Conservation (phyloP, 30 jellyfish, hydroid and myxozoan genomes). For the Turritopsis dohrnii region DNA sequence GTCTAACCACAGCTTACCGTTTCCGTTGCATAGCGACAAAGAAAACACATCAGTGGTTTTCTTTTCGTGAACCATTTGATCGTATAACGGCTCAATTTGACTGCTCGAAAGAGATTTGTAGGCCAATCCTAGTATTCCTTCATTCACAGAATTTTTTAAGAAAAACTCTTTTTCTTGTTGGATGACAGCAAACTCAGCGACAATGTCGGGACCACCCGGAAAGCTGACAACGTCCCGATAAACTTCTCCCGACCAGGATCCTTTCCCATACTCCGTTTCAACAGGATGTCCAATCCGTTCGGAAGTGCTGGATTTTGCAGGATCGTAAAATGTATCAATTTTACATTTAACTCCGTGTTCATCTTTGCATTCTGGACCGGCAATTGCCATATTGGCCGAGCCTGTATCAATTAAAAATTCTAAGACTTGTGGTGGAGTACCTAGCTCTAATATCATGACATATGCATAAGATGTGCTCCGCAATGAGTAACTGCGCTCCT, state of each 20-base stretch:
- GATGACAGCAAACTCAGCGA: slow-evolving; percentile 93
- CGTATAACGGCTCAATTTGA: slow-evolving; percentile 87
- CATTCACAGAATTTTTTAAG: slow-evolving; percentile 83
- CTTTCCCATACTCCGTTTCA: slow-evolving; percentile 76
- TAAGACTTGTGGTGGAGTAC: slow-evolving; percentile 88
- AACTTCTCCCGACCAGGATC: slow-evolving; percentile 98
- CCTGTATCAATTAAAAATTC: slow-evolving; percentile 94
- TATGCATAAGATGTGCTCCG: slow-evolving; percentile 96
- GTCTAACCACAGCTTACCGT: slow-evolving; percentile 87
- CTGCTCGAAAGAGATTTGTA: slow-evolving; percentile 83
- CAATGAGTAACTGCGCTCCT: slow-evolving; percentile 16
- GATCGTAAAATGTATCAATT: slow-evolving; percentile 74
- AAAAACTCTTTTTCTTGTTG: slow-evolving; percentile 87
- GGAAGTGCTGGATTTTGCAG: slow-evolving; percentile 75
- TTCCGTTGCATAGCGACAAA: slow-evolving; percentile 89
- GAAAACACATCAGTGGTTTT: slow-evolving; percentile 78
- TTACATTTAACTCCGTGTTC: slow-evolving; percentile 73
- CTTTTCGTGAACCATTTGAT: slow-evolving; percentile 84
- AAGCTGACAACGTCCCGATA: slow-evolving; percentile 82
- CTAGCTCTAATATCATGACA: slow-evolving; percentile 80
- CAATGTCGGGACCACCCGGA: slow-evolving; percentile 92
- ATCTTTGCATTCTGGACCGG: slow-evolving; percentile 97
- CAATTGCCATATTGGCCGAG: slow-evolving; percentile 96
- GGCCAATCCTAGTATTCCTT: slow-evolving; percentile 92
- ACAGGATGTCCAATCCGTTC: slow-evolving; percentile 74